Conservation (phyloP, 2,888 invertebrate species). For the Scelioninae gen. 1 region DNA sequence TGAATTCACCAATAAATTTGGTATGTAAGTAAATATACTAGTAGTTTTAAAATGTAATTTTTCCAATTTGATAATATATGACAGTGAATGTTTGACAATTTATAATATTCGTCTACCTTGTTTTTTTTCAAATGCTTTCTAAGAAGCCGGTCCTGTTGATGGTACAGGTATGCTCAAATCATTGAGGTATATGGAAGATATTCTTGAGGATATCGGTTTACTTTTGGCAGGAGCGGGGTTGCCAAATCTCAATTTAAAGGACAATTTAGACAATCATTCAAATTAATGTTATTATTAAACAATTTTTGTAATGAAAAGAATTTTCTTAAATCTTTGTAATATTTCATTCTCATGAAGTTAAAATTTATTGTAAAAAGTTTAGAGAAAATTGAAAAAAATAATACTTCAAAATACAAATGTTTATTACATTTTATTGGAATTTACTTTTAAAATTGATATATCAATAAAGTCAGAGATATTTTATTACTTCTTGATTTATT, state of each 20-base stretch:
- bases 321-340: too few relatives aligned
- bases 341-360: too few relatives aligned
- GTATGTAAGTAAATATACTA: background rate
- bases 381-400: too few relatives aligned
- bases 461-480: too few relatives aligned
- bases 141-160: slow-evolving; percentile 14
- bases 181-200: slow-evolving; percentile 74
- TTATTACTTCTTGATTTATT: too few relatives aligned
- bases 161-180: slow-evolving; percentile 69
- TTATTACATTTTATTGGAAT: too few relatives aligned
- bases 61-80: background rate
- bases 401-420: too few relatives aligned
- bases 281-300: too few relatives aligned
- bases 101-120: slow-evolving; percentile 4
- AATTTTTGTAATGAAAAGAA: too few relatives aligned
- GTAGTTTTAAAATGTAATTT: too few relatives aligned
- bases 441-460: too few relatives aligned
- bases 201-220: slow-evolving; percentile 79
- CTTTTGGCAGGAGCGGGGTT: slow-evolving; percentile 78
- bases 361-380: too few relatives aligned
- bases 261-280: background rate
- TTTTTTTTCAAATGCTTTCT: slow-evolving; percentile 35
- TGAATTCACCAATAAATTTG: background rate
- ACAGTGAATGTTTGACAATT: slow-evolving; percentile 6
- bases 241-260: slow-evolving; percentile 76